Conservation (phyloP, 2,113 vertebrate genomes). For the Pseudorectes ferrugineus region DNA sequence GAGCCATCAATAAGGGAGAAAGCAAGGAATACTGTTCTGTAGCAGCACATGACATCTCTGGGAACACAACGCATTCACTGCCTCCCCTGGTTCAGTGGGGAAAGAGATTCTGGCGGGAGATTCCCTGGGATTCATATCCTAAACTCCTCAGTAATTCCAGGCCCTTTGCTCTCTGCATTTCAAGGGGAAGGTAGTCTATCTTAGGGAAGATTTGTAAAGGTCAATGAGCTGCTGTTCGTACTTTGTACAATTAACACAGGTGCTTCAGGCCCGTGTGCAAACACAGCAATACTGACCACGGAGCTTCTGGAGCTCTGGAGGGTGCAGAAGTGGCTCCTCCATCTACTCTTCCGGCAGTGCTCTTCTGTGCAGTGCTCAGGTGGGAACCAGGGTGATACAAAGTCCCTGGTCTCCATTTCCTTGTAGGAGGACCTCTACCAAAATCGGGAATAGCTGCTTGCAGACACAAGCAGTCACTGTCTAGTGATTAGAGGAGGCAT, state of each 20-base stretch:
- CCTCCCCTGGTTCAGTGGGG: neutral
- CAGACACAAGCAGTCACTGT: neutral
- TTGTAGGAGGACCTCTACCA: neutral
- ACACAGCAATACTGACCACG: accelerated
- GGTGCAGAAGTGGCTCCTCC: neutral
- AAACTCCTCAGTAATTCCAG: neutral
- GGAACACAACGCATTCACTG: accelerated
- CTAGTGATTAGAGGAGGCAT: neutral
- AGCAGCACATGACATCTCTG: neutral
- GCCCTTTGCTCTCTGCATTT: neutral
- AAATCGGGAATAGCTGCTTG: neutral
- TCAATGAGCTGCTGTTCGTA: neutral
- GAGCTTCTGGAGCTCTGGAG: neutral
- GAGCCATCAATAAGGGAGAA: neutral
- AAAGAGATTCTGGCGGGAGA: neutral
- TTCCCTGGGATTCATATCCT: neutral
- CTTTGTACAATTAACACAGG: neutral
- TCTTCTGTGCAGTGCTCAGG: neutral
- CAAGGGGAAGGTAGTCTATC: neutral
- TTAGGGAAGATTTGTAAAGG: neutral
- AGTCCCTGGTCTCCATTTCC: neutral
- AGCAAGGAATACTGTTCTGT: neutral
- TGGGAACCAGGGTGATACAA: neutral
- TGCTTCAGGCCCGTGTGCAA: neutral
- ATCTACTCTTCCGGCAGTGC: accelerated